phyloP scores from a whole-genome alignment of 2,888 invertebrate species.

The Atethmia centrago region DNA sequence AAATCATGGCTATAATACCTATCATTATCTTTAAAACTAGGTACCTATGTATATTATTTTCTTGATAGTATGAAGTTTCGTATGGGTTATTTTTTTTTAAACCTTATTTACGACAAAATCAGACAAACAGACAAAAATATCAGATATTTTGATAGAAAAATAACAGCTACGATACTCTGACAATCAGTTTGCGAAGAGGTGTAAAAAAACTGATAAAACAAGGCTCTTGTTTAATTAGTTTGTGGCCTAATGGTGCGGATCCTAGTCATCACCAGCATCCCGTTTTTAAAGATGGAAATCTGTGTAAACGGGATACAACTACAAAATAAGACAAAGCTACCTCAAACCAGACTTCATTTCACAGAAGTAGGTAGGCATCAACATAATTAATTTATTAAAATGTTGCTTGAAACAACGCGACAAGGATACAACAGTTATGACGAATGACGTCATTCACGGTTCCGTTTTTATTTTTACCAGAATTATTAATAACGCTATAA shows the following conservation, averaged over 20 bases:
- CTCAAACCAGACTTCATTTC: not conserved
- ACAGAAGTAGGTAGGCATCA: not conserved
- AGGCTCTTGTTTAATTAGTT: not conserved
- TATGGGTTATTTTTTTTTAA: not conserved
- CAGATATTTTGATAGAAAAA: not conserved
- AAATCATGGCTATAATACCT: not conserved
- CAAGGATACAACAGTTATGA: conserved; percentile 37
- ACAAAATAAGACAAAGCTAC: not conserved
- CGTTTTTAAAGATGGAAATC: not conserved
- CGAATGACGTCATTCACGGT: conserved; percentile 51
- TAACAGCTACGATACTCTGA: not conserved
- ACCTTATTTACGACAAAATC: not conserved
- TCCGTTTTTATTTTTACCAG: conserved; percentile 43
- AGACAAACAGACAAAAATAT: too few species aligned
- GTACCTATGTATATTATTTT: too few species aligned
- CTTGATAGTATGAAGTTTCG: not conserved
- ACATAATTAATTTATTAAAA: not conserved
- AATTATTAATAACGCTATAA: conserved; percentile 49
- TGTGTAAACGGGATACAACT: not conserved
- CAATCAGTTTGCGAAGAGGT: not conserved
- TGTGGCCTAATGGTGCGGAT: too few species aligned
- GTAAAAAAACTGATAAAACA: not conserved
- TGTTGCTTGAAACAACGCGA: conserved; percentile 24
- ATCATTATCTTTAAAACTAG: not conserved
- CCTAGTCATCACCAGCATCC: not conserved